Conservation (phyloP, 37 sponge, comb jelly and placozoan species). For the Tethya wilhelma region DNA sequence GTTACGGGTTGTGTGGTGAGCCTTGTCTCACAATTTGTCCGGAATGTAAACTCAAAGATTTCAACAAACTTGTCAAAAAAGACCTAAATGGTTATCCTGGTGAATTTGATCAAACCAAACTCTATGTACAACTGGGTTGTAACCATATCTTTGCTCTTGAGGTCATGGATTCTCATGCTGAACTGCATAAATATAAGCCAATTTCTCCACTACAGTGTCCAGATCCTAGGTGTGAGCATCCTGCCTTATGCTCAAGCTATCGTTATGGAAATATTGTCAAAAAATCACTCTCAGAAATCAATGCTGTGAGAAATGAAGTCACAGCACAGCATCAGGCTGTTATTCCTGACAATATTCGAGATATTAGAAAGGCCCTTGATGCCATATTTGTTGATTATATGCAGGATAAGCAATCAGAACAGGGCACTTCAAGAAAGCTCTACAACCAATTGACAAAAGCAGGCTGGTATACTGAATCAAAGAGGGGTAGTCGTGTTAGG, state of each 20-base stretch:
- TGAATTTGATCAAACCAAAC: not conserved
- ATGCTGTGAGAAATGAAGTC: no score
- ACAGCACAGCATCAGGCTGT: no score
- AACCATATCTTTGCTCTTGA: slow-evolving; percentile 51
- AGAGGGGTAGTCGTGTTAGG: no score
- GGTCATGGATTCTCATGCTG: slow-evolving; percentile 27
- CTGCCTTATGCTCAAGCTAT: not conserved
- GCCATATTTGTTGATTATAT: no score
- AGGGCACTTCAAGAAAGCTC: no score
- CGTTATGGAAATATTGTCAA: slow-evolving; percentile 53
- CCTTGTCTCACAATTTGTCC: slow-evolving; percentile 62
- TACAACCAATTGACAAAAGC: no score
- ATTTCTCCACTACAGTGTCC: slow-evolving; percentile 48
- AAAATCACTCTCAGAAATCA: slow-evolving; percentile 3
- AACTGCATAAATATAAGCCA: not conserved
- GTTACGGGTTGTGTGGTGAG: slow-evolving; percentile 81
- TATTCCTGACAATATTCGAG: not conserved
- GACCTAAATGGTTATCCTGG: not conserved
- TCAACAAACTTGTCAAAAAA: slow-evolving; percentile 10
- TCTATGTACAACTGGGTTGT: slow-evolving; percentile 41
- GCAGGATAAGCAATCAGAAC: no score
- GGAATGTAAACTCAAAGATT: slow-evolving; percentile 39
- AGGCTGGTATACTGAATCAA: no score
- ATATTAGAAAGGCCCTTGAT: not conserved
- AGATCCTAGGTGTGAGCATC: slow-evolving; percentile 14